Conservation (phyloP, 1,140 invertebrate species). For the Bicyclus anynana region DNA sequence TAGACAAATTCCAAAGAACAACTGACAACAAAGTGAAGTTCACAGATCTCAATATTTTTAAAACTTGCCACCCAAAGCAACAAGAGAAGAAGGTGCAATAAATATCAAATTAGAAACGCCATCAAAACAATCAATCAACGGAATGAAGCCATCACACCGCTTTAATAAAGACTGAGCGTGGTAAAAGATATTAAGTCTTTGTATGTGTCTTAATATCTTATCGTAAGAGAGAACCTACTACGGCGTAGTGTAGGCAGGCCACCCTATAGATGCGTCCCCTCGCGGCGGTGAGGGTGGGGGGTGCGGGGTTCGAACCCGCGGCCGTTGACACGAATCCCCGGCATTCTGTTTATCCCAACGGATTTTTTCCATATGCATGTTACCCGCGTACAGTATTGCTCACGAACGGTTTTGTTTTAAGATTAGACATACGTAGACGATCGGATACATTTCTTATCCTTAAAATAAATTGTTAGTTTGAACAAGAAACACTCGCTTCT, state of each 20-base stretch:
- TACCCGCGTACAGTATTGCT: conserved; percentile 44
- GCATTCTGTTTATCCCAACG: conserved; percentile 61
- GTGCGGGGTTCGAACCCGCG: conserved; percentile 42
- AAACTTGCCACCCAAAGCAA: conserved; percentile 7
- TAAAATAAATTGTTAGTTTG: not conserved
- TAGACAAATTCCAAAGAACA: too few relatives aligned
- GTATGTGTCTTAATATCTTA: conserved; percentile 57
- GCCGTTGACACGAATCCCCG: conserved; percentile 71
- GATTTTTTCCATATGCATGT: conserved; percentile 58
- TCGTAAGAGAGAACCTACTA: conserved; percentile 32
- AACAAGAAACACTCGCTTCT: not conserved
- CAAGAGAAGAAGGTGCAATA: conserved; percentile 6
- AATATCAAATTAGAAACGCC: conserved; percentile 23
- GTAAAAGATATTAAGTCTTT: conserved; percentile 54
- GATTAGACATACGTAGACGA: conserved; percentile 19
- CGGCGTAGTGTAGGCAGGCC: conserved; percentile 39
- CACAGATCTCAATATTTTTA: not conserved
- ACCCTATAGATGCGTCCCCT: conserved; percentile 53
- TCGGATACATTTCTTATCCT: conserved; percentile 15
- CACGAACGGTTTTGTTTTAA: conserved; percentile 56
- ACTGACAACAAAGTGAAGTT: too few relatives aligned
- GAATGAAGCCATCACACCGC: conserved; percentile 50
- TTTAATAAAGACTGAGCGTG: conserved; percentile 43
- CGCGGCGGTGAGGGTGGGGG: conserved; percentile 24
- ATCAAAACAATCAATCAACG: conserved; percentile 43